Evolutionary conservation across 2,888 invertebrate genomes (phyloP), one percentile per base, ranked within the genome.

Genomic region (Andrena haemorrhoa): DNA sequence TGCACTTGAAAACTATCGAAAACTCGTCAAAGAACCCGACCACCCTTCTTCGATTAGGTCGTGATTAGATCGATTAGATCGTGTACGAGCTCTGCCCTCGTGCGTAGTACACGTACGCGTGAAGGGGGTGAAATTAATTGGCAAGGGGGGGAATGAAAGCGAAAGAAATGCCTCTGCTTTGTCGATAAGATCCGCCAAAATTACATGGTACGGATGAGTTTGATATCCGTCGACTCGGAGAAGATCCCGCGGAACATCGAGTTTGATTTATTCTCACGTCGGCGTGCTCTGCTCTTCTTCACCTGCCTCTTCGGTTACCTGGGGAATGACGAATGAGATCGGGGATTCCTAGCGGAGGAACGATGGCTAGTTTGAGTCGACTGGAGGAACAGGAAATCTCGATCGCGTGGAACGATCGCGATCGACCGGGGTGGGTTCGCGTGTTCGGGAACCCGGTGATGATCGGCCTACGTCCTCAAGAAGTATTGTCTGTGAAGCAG

Each of bases 401-500:
- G 41, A 41, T 16, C 41, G 41, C 41, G 12, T 5, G 41, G 41
- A 41, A 16, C 41, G 86, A 77, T 83, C 72, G 72, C 74, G 74
- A 70, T 66, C 60, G 26, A 49, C 12, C 10, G 7, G 41, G 41
- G n/a, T 35, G 74, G 41, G 41, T 26, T 12, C 33, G 60, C 60
- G 60, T 33, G 56, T 35, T 35, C 12, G 16, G 2, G 35, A n/a
- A 35, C 2, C 7, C 33, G 66, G 23, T 8, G 56, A 33, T n/a
- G 66, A 41, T 61, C 41, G 26, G 51, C 35, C 83, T 83, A 79
- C 71, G 66, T 68, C 71, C 41, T 66, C 53, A 68, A 41, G 41
- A 68, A 84, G 76, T 85, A 85, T 85, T 84, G 85, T 85, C 84
- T 60, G 79, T 77, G 74, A 84, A 84, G 84, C 82, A 76, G 74